Base-by-base conservation (phyloP, 2,888 invertebrate species). In the Hesperia comma region DNA sequence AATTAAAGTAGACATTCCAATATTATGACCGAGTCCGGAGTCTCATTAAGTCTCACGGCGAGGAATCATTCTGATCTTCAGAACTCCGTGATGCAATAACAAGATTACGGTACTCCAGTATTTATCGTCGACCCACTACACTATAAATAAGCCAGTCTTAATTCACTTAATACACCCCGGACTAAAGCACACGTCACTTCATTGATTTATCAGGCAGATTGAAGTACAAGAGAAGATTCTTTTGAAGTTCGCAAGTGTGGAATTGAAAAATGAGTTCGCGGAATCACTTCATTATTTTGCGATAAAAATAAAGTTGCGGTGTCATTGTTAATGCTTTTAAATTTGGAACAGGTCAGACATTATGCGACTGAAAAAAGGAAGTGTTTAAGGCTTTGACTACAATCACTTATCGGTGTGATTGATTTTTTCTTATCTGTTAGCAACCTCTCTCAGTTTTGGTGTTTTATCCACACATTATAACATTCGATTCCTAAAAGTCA, bases 31-130 rank as follows among this genome's bases (percentile, higher is more conserved):
- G 7, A 12, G 12, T 12, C 37, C 37, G 2, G 37, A 37, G 37
- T 37, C 37, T 1, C 37, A 37, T 37, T 37, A 37, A 2, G 37
- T 37, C 0, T 12, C 3, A 12, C 40, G 62, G n/a, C n/a, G n/a
- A n/a, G 61, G 69, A 58, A 74, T 64, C 68, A 70, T 62, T 69
- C 67, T 46, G 43, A 70, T 69, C 74, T 72, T 72, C 72, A 75
- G 72, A 77, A 77, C 76, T 75, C 79, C 78, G 75, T 85, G 84
- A 84, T 82, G 81, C 81, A 82, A 84, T 81, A 83, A 82, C 78
- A 75, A 79, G 78, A 81, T 84, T 78, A 84, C 88, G 88, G 89
- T 86, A 87, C 81, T 68, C 68, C 58, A 76, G 75, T 88, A 88
- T 90, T 88, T 88, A 89, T 86, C 78, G 76, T 80, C 79, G 78